These are phyloP conservation scores for Ptychobarbus kaznakovi DNA, from an alignment of 2,797 vertebrate species.

Conservation along the genomic window DNA sequence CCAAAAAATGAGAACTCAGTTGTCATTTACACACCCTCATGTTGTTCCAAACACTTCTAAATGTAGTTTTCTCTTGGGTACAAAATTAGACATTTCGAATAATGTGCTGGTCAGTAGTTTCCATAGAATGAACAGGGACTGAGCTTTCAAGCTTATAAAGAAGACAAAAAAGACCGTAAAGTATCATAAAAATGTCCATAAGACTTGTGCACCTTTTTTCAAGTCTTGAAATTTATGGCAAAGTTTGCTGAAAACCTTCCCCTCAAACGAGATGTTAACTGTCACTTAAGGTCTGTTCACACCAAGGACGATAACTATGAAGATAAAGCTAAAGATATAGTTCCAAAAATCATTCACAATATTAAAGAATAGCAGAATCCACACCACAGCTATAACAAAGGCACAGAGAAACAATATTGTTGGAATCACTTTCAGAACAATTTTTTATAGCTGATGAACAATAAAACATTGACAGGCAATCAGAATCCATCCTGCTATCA, in stretches of 20 bases:
- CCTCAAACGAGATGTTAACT: not conserved
- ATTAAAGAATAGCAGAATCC: too few species aligned
- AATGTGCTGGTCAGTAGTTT: not conserved
- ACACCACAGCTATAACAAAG: too few species aligned
- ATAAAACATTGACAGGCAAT: too few species aligned
- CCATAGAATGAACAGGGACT: not conserved
- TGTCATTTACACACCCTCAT: not conserved
- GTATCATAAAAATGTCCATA: not conserved
- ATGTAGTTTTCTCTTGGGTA: not conserved
- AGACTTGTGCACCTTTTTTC: not conserved
- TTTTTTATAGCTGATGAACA: too few species aligned
- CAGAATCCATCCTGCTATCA: not conserved
- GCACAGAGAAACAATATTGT: too few species aligned
- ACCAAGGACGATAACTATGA: not conserved
- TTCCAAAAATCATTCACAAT: too few species aligned
- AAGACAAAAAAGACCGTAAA: not conserved
- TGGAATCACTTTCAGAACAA: too few species aligned
- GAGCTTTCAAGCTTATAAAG: not conserved
- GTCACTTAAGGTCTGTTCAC: not conserved
- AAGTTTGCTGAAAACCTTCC: not conserved
- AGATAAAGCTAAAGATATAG: not conserved
- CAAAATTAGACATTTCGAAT: not conserved
- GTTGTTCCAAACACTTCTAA: not conserved
- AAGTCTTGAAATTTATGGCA: not conserved
- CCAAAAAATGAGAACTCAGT: not conserved